Percentiles rank a stretch among this genome's conserved stretches.
Conservation (phyloP, 2,888 invertebrate genomes). For the Ophion costatus region DNA sequence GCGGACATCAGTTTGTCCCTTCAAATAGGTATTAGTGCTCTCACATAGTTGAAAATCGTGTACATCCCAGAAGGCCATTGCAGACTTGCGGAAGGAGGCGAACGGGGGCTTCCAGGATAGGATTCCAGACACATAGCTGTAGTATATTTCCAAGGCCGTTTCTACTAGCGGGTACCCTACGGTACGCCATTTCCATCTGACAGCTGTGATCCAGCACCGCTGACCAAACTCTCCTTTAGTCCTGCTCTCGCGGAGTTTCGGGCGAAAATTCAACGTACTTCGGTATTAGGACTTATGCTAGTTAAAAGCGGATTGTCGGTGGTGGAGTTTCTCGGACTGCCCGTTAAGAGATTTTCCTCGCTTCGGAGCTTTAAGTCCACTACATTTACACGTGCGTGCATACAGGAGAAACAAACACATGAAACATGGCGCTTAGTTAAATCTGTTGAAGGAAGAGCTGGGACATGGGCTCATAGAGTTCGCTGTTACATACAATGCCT, state of each 20-base stretch:
- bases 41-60: conserved; percentile 25
- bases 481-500: not conserved
- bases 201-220: conserved; percentile 58
- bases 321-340: conserved; percentile 41
- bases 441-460: not conserved
- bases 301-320: conserved; percentile 64
- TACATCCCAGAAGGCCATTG: conserved; percentile 14
- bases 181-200: conserved; percentile 53
- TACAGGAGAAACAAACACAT: not conserved
- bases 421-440: not conserved
- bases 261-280: conserved; percentile 55
- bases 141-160: conserved; percentile 12
- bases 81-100: conserved; percentile 6
- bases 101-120: not conserved
- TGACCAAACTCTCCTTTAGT: conserved; percentile 66
- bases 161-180: conserved; percentile 9
- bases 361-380: not conserved
- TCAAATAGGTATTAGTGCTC: conserved; percentile 61
- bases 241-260: conserved; percentile 57
- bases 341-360: conserved; percentile 54
- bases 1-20: conserved; percentile 49
- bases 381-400: not conserved
- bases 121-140: conserved; percentile 44
- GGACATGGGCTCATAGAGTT: not conserved
- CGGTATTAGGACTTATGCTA: conserved; percentile 63